A percentile compares a stretch with the other conserved stretches of the same genome.
These are phyloP conservation scores for Sinonovacula constricta DNA, from an alignment of 1,140 invertebrate genomes.

Conservation along the genomic window DNA sequence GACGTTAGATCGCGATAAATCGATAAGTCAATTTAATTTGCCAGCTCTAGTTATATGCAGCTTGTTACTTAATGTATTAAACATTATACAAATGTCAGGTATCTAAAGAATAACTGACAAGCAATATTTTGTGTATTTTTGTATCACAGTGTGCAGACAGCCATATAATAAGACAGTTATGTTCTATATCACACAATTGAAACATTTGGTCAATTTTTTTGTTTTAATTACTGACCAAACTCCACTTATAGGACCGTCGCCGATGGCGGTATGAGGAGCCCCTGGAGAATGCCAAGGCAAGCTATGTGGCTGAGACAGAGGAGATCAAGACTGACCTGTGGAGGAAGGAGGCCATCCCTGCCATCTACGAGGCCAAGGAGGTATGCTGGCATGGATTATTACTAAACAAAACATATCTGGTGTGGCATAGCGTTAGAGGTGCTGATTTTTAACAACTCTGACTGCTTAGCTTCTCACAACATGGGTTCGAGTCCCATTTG, in stretches of 20 bases:
- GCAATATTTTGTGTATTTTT: neutral
- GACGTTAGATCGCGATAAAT: too few species aligned
- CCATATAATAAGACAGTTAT: neutral
- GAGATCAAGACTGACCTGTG: neutral
- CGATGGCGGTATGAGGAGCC: neutral
- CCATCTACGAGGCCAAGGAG: constrained; percentile 41
- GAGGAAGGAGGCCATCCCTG: constrained; percentile 22
- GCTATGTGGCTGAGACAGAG: constrained; percentile 3
- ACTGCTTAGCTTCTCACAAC: too few species aligned
- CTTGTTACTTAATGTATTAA: too few species aligned
- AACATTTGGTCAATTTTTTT: neutral
- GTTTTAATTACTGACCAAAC: neutral
- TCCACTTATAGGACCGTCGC: neutral
- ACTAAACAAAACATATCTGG: too few species aligned
- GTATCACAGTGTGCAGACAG: neutral
- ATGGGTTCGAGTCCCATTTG: too few species aligned
- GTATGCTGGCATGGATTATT: too few species aligned
- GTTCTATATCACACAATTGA: neutral
- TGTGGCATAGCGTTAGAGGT: too few species aligned
- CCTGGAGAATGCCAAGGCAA: neutral
- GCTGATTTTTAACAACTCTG: too few species aligned
- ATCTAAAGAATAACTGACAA: neutral
- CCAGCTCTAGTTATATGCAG: too few species aligned
- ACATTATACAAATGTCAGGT: too few species aligned
- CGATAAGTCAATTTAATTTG: too few species aligned